Conservation (phyloP, 2,888 invertebrate genomes). For the Lacanobia oleracea region DNA sequence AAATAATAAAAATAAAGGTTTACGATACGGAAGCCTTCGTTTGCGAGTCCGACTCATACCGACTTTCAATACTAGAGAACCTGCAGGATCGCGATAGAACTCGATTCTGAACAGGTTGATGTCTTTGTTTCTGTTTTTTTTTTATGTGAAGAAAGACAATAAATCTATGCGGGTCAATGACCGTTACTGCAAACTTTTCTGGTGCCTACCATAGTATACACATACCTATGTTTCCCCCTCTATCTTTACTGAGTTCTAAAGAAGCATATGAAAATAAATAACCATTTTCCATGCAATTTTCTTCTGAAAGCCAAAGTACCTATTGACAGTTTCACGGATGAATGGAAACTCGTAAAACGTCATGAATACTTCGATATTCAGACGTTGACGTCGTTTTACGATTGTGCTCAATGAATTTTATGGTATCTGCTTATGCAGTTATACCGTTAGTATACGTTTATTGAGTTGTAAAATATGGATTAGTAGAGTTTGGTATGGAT, state of each 20-base stretch:
- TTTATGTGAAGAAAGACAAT: too few species aligned
- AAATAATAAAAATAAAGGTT: too few species aligned
- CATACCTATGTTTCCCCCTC: neutral
- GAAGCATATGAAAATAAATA: constrained; percentile 33
- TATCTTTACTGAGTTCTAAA: neutral
- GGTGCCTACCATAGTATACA: too few species aligned
- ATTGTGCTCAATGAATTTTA: constrained; percentile 78
- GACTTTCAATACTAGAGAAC: too few species aligned
- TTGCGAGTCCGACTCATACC: too few species aligned
- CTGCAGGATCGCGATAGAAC: too few species aligned
- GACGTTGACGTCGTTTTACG: constrained; percentile 78
- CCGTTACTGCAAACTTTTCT: too few species aligned
- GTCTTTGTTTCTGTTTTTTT: too few species aligned
- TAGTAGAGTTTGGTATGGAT: constrained; percentile 27
- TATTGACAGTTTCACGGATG: constrained; percentile 70
- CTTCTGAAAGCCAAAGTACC: constrained; percentile 56
- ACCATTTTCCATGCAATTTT: constrained; percentile 57
- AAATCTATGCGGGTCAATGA: too few species aligned
- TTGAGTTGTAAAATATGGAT: constrained; percentile 49
- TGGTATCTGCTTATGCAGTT: constrained; percentile 51
- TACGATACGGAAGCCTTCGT: too few species aligned
- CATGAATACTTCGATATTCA: constrained; percentile 78
- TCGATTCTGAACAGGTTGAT: too few species aligned
- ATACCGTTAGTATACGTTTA: constrained; percentile 50
- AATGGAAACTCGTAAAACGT: constrained; percentile 73